phyloP scores from a whole-genome alignment of 2,113 vertebrate species.

The Chloropsis cyanopogon region DNA sequence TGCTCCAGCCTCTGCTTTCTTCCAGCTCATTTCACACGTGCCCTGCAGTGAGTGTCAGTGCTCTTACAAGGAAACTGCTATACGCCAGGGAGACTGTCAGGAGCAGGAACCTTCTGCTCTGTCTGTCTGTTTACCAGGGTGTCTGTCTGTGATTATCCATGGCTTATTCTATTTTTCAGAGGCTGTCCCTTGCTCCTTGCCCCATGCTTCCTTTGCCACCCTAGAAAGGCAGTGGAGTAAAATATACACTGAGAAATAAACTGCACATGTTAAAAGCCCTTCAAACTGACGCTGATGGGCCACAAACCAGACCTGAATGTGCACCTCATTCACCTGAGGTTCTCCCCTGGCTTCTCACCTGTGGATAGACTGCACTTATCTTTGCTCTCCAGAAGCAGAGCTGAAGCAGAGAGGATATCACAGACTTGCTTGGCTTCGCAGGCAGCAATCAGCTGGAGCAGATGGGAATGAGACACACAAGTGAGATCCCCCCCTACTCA shows the following conservation, averaged over 20 bases:
- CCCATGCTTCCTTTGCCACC: neutral
- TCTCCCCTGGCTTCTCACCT: neutral
- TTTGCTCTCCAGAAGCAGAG: neutral
- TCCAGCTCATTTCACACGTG: conserved; percentile 39
- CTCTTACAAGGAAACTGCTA: conserved; percentile 8
- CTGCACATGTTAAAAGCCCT: neutral
- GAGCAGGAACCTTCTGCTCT: conserved; percentile 31
- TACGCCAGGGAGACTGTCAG: neutral
- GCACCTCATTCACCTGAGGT: neutral
- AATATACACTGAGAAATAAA: neutral
- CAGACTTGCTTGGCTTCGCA: neutral
- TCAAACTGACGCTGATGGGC: neutral
- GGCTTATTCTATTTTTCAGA: neutral
- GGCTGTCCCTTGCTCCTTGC: neutral
- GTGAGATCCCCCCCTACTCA: accelerated
- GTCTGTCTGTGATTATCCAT: conserved; percentile 8
- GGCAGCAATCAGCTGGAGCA: neutral
- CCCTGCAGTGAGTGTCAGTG: conserved; percentile 40
- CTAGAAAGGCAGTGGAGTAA: neutral
- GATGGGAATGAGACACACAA: neutral
- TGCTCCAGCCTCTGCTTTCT: neutral
- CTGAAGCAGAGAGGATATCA: neutral
- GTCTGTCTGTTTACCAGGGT: conserved; percentile 4
- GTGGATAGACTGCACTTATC: neutral
- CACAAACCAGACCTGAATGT: neutral